A percentile compares a stretch with the other conserved stretches of the same genome.
Evolutionary conservation across 2,113 vertebrate species (phyloP).

Genomic region (Anas platyrhynchos): DNA sequence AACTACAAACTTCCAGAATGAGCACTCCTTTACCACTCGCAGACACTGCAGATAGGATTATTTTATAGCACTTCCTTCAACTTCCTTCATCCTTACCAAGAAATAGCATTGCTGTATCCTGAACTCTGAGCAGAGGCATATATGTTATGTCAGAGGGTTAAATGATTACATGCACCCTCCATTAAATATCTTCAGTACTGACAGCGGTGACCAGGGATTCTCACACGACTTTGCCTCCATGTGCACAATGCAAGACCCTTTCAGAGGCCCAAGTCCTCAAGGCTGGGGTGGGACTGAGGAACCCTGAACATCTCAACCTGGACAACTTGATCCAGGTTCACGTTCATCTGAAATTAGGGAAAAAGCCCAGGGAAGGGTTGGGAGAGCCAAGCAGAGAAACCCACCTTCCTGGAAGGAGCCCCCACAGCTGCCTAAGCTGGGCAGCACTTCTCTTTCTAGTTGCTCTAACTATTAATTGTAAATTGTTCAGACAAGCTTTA

Average conservation of each 20-base stretch:
- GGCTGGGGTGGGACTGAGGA: neutral
- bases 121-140: neutral
- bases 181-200: fast-evolving
- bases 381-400: neutral
- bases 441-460: neutral
- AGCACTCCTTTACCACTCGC: neutral
- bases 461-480: neutral
- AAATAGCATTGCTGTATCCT: neutral
- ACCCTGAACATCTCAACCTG: neutral
- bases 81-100: neutral
- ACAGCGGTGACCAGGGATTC: neutral
- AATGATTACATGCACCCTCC: neutral
- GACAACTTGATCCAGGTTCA: neutral
- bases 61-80: neutral
- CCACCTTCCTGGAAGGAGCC: neutral
- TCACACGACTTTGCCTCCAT: neutral
- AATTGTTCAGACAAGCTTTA: constrained; percentile 2
- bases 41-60: neutral
- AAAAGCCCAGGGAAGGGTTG: neutral
- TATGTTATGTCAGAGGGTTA: neutral
- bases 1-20: neutral
- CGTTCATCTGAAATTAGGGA: fast-evolving
- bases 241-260: neutral
- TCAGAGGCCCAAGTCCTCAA: neutral
- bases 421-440: neutral